Evolutionary conservation across 2,888 invertebrate genomes (phyloP), one percentile per base, ranked within the genome.

Genomic region (Aelia acuminata): DNA sequence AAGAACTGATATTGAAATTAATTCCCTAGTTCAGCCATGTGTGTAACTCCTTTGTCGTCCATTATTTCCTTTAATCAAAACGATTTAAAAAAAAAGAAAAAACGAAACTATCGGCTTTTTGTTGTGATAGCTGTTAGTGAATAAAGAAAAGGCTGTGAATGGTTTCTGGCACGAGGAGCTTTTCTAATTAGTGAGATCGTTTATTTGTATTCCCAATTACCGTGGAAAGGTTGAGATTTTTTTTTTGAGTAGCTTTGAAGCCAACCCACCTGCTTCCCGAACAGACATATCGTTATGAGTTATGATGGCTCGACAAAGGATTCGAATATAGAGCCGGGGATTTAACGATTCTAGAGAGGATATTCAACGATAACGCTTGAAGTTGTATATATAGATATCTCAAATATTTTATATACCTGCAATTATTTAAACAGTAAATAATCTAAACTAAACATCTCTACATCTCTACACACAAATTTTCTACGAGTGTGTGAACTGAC

Each of bases 141-240:
- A 8, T 53, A 18, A n/a, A 10, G 8, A 18, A n/a, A 10, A 1
- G 22, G n/a, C 10, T 70, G 10, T 3, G 13, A 3, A 18, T 75
- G 18, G 3, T 31, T 39, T 18, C 39, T 75, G 75, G 18, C 75
- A 20, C 4, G 39, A 3, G 13, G 3, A 22, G 1, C 50, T 85
- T 85, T 50, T 85, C 50, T 85, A 85, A 85, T 85, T 85, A 85
- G 35, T 22, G 20, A 20, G 20, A 85, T 85, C 39, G 50, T 85
- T 85, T 50, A 35, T 85, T 50, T 50, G 85, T 50, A 85, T 85
- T 50, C 31, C 85, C 85, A 85, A 85, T 85, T 85, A 85, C 22
- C 39, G 35, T 85, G 4, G 47, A 31, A 85, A 49, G 35, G n/a
- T 50, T 3, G 35, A 48, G 10, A 20, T 49, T 31, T 85, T 85